Percentiles rank a stretch among this genome's conserved stretches.
phyloP scores from a whole-genome alignment of 2,888 invertebrate species.

The Mythimna ferrago region DNA sequence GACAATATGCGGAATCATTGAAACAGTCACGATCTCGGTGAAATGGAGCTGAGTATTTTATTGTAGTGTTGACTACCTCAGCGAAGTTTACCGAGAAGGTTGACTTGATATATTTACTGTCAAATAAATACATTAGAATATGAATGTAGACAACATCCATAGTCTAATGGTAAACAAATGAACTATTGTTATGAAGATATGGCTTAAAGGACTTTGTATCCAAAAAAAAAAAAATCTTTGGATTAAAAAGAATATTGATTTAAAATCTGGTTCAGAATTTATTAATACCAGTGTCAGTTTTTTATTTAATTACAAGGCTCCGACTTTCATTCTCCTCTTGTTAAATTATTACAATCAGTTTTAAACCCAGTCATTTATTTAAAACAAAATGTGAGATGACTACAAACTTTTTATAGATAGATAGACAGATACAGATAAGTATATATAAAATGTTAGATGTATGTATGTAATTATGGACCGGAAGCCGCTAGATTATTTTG shows the following conservation, averaged over 20 bases:
- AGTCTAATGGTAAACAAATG: too few relatives aligned
- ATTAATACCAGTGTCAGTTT: constrained; percentile 6
- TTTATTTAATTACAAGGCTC: constrained; percentile 12
- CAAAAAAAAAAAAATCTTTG: too few relatives aligned
- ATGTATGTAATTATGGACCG: constrained; percentile 73
- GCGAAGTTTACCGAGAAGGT: too few relatives aligned
- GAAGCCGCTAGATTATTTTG: constrained; percentile 74
- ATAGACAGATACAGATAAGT: constrained; percentile 51
- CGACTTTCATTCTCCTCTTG: constrained; percentile 19
- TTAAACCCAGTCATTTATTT: constrained; percentile 27
- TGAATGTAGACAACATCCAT: too few relatives aligned
- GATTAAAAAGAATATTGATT: constrained; percentile 7
- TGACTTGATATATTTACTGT: too few relatives aligned
- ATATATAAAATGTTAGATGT: constrained; percentile 64
- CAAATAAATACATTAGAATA: too few relatives aligned
- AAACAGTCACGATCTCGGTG: too few relatives aligned
- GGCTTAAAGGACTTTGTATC: too few relatives aligned
- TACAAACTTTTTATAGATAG: constrained; percentile 32
- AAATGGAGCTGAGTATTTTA: too few relatives aligned
- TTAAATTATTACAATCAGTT: constrained; percentile 16
- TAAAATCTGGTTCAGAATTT: constrained; percentile 7
- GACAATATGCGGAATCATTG: too few relatives aligned
- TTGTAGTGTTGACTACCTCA: too few relatives aligned
- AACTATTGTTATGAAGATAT: too few relatives aligned
- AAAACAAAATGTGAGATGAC: constrained; percentile 20